phyloP scores from a whole-genome alignment of 1,140 invertebrate species.

The Schlechtendalia chinensis region DNA sequence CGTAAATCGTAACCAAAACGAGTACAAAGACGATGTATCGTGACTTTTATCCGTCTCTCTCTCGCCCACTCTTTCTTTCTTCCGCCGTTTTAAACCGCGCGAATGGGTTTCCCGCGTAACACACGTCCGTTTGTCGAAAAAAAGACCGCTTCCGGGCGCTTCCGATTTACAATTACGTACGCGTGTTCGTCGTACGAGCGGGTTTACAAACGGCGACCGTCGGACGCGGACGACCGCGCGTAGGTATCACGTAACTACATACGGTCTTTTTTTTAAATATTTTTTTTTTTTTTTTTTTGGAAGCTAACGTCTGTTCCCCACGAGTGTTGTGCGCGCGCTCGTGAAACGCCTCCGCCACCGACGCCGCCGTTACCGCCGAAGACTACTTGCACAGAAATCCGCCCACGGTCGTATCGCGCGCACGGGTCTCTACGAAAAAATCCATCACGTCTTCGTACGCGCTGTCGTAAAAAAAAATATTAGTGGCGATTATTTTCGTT shows the following conservation, averaged over 20 bases:
- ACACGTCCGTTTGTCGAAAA: too few relatives aligned
- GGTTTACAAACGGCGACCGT: too few relatives aligned
- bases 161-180: neutral
- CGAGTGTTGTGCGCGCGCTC: neutral
- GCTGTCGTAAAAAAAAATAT: too few relatives aligned
- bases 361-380: slow-evolving; percentile 35
- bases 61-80: too few relatives aligned
- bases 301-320: neutral
- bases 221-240: too few relatives aligned
- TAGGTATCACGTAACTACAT: neutral
- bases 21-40: too few relatives aligned
- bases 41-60: too few relatives aligned
- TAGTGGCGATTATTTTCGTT: slow-evolving; percentile 1
- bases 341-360: slow-evolving; percentile 44
- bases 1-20: too few relatives aligned
- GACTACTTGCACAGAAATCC: slow-evolving; percentile 44
- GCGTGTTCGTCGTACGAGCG: neutral
- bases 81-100: too few relatives aligned
- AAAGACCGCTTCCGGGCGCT: too few relatives aligned
- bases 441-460: slow-evolving; percentile 39
- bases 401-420: slow-evolving; percentile 9
- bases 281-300: slow-evolving; percentile 27
- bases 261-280: slow-evolving; percentile 2
- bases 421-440: slow-evolving; percentile 15
- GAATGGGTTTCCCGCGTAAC: too few relatives aligned